A percentile compares a stretch with the other conserved stretches of the same genome.
Evolutionary conservation across 2,797 vertebrate genomes (phyloP).

Genomic region (Philypnodon macrostomus): DNA sequence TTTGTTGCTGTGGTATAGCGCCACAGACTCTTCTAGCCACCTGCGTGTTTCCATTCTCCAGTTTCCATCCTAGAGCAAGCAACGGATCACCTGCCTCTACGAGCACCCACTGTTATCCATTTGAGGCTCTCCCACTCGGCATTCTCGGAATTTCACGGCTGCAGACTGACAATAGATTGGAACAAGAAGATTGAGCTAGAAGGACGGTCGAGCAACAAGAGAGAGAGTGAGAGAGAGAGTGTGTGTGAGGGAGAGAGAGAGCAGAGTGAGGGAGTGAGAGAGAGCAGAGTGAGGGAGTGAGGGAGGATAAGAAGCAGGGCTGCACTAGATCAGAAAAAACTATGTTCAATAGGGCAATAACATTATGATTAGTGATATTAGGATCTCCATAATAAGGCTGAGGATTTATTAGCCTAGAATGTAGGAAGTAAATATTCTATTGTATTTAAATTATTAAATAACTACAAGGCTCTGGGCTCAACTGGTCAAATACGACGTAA

Average conservation of each 20-base stretch:
- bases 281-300: slow-evolving; percentile 6
- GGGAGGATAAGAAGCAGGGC: slow-evolving; percentile 14
- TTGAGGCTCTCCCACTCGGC: slow-evolving; percentile 22
- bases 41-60: slow-evolving; percentile 30
- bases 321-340: no score
- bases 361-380: no score
- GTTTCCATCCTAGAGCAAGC: no score
- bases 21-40: slow-evolving; percentile 28
- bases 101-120: slow-evolving; percentile 22
- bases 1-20: slow-evolving; percentile 23
- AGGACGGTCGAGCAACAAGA: slow-evolving; percentile 13
- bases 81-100: slow-evolving; percentile 32
- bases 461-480: no score
- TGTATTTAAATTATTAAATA: no score
- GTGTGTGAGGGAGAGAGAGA: slow-evolving; percentile 9
- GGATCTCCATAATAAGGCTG: no score
- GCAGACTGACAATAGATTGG: slow-evolving; percentile 43
- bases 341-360: no score
- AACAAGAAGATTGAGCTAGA: slow-evolving; percentile 39
- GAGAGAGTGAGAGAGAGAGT: neutral
- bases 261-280: slow-evolving; percentile 13
- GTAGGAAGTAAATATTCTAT: no score
- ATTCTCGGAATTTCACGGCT: slow-evolving; percentile 36
- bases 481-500: no score
- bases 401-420: no score